Base-by-base conservation (phyloP, 2,113 vertebrate species). In the Tragelaphus buxtoni region DNA sequence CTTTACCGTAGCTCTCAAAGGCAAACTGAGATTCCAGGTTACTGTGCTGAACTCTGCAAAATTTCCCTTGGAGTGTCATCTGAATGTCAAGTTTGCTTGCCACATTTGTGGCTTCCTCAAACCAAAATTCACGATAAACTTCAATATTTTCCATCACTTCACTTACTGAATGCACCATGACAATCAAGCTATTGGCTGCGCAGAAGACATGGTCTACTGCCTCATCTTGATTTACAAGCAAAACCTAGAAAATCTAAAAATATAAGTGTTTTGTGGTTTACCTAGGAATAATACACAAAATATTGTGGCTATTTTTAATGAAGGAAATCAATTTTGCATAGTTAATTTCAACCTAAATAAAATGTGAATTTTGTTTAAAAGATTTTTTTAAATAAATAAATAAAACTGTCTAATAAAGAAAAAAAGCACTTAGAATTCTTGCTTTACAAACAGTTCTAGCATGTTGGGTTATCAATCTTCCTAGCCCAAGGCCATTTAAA, bases 141-240 rank as follows among this genome's bases (percentile, higher is more conserved):
- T 42, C 0, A 1, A 74, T 42, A 42, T 42, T 42, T 74, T 74
- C 39, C 69, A 74, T 74, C 69, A 7, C 22, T 74, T 74, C 69
- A 42, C 69, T 42, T 42, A 74, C 5, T 13, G 39, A 42, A 74
- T 42, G 5, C 11, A 3, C 6, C 35, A 26, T 42, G 39, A 42
- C 69, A 42, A 12, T 74, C 39, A 42, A 74, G 39, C 39, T 42
- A 14, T 24, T 74, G 11, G 39, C 69, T 74, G 22, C 0, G 0
- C n/a, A 39, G 35, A 74, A 74, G 39, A 42, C 69, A 74, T 74
- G 39, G 35, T 72, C 65, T 42, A 13, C 22, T 42, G 69, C 39
- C 69, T 74, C 39, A 74, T 74, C 39, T 42, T 26, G 39, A 74
- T 26, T 42, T 74, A 74, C 35, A 74, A 26, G 69, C 6, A 42